Evolutionary conservation across 2,113 vertebrate species (phyloP).

Genomic region (Haplochromis vanheusdeni): DNA sequence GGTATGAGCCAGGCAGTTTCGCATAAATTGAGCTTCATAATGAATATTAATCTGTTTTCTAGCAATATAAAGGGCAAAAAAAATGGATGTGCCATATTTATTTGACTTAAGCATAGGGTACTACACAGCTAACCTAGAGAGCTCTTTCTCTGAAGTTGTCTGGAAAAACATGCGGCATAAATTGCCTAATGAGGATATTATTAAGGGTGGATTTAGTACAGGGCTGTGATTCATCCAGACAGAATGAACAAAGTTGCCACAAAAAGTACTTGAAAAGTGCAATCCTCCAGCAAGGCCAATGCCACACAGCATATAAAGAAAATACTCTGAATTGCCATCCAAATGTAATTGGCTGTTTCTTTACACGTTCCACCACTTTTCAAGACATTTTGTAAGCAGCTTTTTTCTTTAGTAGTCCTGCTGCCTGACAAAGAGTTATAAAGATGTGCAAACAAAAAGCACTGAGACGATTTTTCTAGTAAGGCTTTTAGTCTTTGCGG

Average conservation of each 20-base stretch:
- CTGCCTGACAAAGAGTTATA: neutral
- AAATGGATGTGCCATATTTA: conserved; percentile 17
- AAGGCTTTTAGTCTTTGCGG: neutral
- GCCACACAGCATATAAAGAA: neutral
- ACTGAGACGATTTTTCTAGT: neutral
- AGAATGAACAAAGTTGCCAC: neutral
- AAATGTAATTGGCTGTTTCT: neutral
- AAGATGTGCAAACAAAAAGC: neutral
- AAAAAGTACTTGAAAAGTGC: neutral
- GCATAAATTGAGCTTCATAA: conserved; percentile 11
- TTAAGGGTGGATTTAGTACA: neutral
- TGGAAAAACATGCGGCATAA: neutral
- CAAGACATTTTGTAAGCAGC: neutral
- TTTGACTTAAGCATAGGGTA: conserved; percentile 21
- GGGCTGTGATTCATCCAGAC: neutral
- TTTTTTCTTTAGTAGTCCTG: neutral
- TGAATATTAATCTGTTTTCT: conserved; percentile 44
- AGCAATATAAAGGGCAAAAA: conserved; percentile 7
- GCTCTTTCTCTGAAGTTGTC: neutral
- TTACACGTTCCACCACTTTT: neutral
- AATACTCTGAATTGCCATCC: neutral
- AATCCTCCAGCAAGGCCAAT: neutral
- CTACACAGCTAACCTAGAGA: neutral
- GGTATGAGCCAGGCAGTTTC: conserved; percentile 20
- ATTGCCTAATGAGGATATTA: conserved; percentile 21